These are phyloP conservation scores for Rhincodon typus DNA, from an alignment of 2,797 vertebrate species.

Conservation along the genomic window DNA sequence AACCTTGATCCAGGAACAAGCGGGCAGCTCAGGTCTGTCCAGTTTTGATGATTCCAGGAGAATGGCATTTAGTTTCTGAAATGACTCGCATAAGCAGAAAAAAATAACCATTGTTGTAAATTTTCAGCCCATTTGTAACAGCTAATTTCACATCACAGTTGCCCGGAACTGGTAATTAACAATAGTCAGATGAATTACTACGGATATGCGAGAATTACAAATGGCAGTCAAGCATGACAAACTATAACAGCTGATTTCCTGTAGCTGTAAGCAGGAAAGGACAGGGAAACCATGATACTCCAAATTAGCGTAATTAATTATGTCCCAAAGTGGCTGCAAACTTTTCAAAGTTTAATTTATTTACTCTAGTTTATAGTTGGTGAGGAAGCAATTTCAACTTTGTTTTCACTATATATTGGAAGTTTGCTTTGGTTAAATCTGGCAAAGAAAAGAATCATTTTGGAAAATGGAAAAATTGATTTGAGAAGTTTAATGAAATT, in stretches of 20 bases:
- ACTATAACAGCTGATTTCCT: not conserved
- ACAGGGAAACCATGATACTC: not conserved
- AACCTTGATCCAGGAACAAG: not conserved
- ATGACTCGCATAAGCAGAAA: not conserved
- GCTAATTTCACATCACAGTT: not conserved
- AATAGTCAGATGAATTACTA: not conserved
- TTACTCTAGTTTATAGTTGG: not conserved
- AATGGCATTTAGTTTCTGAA: not conserved
- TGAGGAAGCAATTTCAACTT: not conserved
- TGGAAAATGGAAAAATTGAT: not conserved
- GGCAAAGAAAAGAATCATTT: not conserved
- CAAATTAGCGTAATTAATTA: not conserved
- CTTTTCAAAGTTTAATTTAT: not conserved
- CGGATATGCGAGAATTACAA: not conserved
- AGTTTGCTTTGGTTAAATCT: not conserved
- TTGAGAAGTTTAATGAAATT: not conserved
- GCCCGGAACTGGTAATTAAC: not conserved
- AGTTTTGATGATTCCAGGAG: conserved; percentile 10
- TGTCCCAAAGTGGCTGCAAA: not conserved
- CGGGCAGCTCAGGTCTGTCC: no score
- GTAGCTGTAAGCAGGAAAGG: not conserved
- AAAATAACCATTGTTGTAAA: not conserved
- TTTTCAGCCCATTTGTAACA: not conserved
- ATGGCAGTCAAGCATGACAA: not conserved
- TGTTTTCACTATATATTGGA: not conserved